Evolutionary conservation across 2,797 vertebrate species (phyloP), one percentile per base, ranked within the genome.

Genomic region (Sebastolobus alascanus): DNA sequence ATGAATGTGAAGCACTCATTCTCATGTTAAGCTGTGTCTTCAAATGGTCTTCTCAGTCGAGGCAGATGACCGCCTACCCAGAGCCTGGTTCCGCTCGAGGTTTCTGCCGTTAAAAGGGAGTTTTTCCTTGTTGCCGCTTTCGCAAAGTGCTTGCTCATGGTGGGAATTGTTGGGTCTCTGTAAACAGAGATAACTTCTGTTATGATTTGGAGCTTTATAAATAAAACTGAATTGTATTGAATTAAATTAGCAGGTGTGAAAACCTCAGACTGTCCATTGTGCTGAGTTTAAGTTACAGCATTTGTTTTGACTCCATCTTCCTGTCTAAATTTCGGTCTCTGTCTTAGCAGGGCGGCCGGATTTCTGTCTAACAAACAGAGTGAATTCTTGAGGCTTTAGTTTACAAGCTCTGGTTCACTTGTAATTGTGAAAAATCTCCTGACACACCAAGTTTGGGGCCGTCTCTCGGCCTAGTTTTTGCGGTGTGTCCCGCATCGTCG

Each of bases 291-390:
- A 63, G 40, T 46, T 27, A 20, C 33, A 59, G 40, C 33, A 54
- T 82, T 35, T 52, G 40, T 78, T 75, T 60, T 64, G 18, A 75
- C 50, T 50, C 33, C 37, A 20, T 69, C n/a, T 66, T 77, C 43
- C 38, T 38, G 77, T 12, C 27, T 69, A 60, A 2, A 52, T 38
- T 58, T 73, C 10, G 4, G 22, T 20, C 54, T 61, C 13, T 50
- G 20, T 13, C 33, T 82, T 75, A 59, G 72, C 31, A 14, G 43
- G 61, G 65, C 0, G 3, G 4, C 18, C 2, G 1, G 9, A 55
- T 86, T 63, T 71, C 27, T 59, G 43, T n/a, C 69, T 61, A 63
- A 75, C 58, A 52, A 56, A 52, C 55, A 37, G 18, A 43, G 63
- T 40, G 35, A 77, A 56, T 33, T 68, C 22, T 63, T 46, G 1